Percentiles rank a stretch among this genome's conserved stretches.
These are phyloP conservation scores for Serrognathus titanus DNA, from an alignment of 2,888 invertebrate genomes.

Conservation along the genomic window DNA sequence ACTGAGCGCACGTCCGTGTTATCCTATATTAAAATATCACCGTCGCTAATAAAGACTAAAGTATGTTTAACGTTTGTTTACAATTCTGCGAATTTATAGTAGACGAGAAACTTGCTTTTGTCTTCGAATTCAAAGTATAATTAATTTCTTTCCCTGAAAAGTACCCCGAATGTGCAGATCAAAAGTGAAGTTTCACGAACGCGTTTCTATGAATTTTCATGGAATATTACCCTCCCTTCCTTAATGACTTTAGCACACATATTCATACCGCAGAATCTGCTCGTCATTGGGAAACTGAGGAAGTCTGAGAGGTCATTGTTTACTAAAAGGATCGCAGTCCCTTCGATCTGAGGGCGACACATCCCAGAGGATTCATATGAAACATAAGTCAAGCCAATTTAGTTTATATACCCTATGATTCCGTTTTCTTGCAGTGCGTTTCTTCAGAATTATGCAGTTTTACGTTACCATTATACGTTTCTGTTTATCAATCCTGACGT, in stretches of 20 bases:
- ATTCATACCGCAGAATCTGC: not conserved
- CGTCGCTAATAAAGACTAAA: not conserved
- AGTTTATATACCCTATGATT: not conserved
- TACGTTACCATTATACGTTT: not conserved
- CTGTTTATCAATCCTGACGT: too few relatives aligned
- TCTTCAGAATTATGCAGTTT: not conserved
- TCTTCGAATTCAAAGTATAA: too few relatives aligned
- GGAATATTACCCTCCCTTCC: slow-evolving; percentile 1
- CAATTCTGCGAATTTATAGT: too few relatives aligned
- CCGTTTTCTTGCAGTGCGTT: not conserved
- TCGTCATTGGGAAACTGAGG: not conserved
- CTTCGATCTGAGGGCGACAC: not conserved
- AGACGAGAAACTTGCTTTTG: too few relatives aligned
- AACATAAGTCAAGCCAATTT: slow-evolving; percentile 2
- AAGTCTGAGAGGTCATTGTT: slow-evolving; percentile 4
- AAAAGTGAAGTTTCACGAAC: too few relatives aligned
- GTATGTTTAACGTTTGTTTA: not conserved
- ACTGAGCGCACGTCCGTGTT: not conserved
- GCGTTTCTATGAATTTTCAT: slow-evolving; percentile 1
- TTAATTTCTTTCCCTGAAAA: too few relatives aligned
- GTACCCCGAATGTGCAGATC: too few relatives aligned
- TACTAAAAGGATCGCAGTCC: slow-evolving; percentile 1
- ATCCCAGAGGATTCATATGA: not conserved
- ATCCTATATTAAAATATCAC: not conserved
- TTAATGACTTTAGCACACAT: slow-evolving; percentile 1